These are phyloP conservation scores for Cyprinus carpio DNA, from an alignment of 2,113 vertebrate genomes.

Conservation along the genomic window DNA sequence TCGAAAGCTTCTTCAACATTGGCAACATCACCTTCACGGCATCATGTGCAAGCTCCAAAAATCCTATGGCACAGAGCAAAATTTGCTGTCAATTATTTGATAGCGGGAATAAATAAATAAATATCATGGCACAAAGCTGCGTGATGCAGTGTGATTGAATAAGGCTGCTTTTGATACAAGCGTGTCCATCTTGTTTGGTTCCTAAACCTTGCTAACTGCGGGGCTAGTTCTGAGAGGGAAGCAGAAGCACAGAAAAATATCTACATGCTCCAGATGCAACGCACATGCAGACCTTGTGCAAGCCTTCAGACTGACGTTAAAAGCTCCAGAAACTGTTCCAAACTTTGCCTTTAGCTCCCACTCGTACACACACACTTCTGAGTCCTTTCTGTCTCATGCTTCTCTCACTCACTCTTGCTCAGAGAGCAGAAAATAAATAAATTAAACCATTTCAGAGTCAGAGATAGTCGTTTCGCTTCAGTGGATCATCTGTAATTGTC, in stretches of 20 bases:
- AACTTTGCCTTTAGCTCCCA: conserved; percentile 35
- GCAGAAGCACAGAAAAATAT: conserved; percentile 14
- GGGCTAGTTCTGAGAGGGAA: conserved; percentile 7
- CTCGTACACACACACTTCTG: not conserved
- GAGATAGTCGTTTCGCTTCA: conserved; percentile 47
- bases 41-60: conserved; percentile 9
- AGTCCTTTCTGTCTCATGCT: conserved; percentile 26
- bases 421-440: conserved; percentile 43
- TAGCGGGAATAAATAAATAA: conserved; percentile 65
- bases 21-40: conserved; percentile 8
- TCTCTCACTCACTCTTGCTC: not conserved
- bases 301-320: conserved; percentile 23
- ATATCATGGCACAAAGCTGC: conserved; percentile 51
- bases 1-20: conserved; percentile 45
- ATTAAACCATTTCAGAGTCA: conserved; percentile 23
- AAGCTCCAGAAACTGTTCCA: conserved; percentile 24
- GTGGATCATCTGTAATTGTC: conserved; percentile 59
- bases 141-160: conserved; percentile 41
- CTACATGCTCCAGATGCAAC: conserved; percentile 8
- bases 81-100: conserved; percentile 66
- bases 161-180: conserved; percentile 22
- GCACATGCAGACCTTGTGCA: not conserved
- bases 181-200: conserved; percentile 19
- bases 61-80: conserved; percentile 21
- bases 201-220: conserved; percentile 11